Evolutionary conservation across 1,140 invertebrate genomes (phyloP).

Genomic region (Pseudobourletiella spinata): DNA sequence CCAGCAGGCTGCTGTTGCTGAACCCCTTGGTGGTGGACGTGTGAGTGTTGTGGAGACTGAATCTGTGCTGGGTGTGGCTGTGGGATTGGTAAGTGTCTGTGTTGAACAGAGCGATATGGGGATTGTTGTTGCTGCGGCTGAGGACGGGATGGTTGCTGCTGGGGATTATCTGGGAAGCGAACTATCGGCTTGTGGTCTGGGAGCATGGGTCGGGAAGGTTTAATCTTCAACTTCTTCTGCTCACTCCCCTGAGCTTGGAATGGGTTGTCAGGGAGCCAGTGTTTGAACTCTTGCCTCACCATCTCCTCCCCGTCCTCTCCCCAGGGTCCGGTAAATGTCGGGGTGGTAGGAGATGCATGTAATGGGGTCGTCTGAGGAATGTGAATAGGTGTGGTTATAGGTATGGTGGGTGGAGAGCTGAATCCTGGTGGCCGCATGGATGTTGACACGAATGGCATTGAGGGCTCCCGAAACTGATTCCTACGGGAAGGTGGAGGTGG

Average conservation of each 20-base stretch:
- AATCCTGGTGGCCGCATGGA: neutral
- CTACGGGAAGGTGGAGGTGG: neutral
- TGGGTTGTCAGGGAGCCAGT: too few relatives aligned
- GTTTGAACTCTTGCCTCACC: neutral
- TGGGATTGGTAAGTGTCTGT: too few relatives aligned
- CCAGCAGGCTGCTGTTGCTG: constrained; percentile 6
- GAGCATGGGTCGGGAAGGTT: too few relatives aligned
- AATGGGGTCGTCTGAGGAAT: too few relatives aligned
- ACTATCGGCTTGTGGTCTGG: too few relatives aligned
- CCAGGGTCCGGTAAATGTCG: neutral
- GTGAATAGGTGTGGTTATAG: too few relatives aligned
- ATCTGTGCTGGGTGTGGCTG: neutral
- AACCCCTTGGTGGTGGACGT: neutral
- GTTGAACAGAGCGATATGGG: too few relatives aligned
- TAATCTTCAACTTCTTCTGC: too few relatives aligned
- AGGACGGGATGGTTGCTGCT: too few relatives aligned
- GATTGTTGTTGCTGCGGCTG: too few relatives aligned
- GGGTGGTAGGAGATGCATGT: neutral
- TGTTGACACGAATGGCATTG: neutral
- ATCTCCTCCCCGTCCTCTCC: neutral
- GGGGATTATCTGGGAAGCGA: too few relatives aligned
- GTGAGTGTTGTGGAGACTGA: neutral
- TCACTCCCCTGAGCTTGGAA: neutral
- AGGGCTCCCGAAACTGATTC: neutral
- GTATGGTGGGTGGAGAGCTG: neutral